Evolutionary conservation across 2,113 vertebrate genomes (phyloP).

Genomic region (Vireo altiloquus): DNA sequence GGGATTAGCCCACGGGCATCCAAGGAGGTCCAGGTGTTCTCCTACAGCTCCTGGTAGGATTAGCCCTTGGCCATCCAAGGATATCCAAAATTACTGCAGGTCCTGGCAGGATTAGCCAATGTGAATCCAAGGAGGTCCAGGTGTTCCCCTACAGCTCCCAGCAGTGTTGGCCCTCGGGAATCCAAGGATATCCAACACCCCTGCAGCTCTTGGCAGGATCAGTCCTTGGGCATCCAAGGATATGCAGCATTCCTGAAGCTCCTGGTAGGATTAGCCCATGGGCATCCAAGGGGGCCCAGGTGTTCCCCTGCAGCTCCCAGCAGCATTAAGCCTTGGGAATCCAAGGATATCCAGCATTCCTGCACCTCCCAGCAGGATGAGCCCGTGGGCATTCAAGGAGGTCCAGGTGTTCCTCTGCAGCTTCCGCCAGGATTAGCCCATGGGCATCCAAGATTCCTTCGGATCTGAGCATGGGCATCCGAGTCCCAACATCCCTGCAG

Average conservation of each 20-base stretch:
- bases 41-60: accelerated
- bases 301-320: background rate
- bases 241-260: background rate
- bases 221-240: background rate
- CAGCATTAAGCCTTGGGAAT: background rate
- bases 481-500: no score
- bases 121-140: background rate
- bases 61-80: accelerated
- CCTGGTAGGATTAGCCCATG: background rate
- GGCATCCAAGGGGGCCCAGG: no score
- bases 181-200: background rate
- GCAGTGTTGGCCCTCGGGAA: accelerated
- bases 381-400: background rate
- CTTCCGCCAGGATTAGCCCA: background rate
- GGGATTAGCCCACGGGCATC: background rate
- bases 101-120: accelerated
- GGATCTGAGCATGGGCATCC: no score
- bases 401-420: no score
- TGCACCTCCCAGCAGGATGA: background rate
- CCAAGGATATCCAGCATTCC: no score
- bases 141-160: background rate
- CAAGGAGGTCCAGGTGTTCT: background rate
- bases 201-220: background rate
- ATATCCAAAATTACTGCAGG: accelerated
- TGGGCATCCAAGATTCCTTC: no score